Percentiles rank a stretch among this genome's conserved stretches.
Conservation (phyloP, 1,140 invertebrate genomes). For the Pollicipes pollicipes region DNA sequence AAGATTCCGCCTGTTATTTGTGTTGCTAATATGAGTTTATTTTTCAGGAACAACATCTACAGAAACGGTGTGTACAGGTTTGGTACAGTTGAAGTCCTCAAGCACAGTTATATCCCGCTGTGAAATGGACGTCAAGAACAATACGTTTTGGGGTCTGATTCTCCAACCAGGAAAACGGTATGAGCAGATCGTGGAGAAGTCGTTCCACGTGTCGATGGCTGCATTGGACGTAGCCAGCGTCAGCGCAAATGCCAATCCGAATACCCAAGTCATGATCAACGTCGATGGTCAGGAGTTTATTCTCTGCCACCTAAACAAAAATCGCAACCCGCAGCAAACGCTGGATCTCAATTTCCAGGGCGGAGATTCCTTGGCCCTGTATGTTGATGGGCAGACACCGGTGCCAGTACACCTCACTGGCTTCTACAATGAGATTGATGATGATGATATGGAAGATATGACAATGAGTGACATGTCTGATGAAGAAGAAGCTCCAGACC, state of each 20-base stretch:
- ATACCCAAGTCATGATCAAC: constrained; percentile 59
- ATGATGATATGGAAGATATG: constrained; percentile 8
- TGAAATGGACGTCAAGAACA: not conserved
- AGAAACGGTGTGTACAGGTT: too few species aligned
- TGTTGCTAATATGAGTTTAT: too few species aligned
- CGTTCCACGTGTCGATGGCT: constrained; percentile 77
- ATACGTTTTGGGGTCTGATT: constrained; percentile 41
- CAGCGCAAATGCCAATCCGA: constrained; percentile 9
- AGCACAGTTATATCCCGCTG: too few species aligned
- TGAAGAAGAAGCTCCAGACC: not conserved
- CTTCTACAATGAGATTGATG: constrained; percentile 10
- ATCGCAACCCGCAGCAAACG: constrained; percentile 40
- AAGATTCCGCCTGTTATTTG: too few species aligned
- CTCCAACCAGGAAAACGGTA: constrained; percentile 72
- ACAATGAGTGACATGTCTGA: constrained; percentile 7
- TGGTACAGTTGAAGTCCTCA: too few species aligned
- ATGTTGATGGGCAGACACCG: constrained; percentile 9
- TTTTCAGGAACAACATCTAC: too few species aligned
- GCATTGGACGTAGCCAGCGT: constrained; percentile 43
- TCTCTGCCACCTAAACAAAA: constrained; percentile 49
- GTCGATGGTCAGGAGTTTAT: constrained; percentile 55
- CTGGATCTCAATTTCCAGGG: constrained; percentile 60
- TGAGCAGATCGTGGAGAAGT: constrained; percentile 55
- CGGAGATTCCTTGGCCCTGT: constrained; percentile 39
- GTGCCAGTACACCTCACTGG: constrained; percentile 6